Base-by-base conservation (phyloP, 2,113 vertebrate genomes). In the Thinocorus orbignyianus region DNA sequence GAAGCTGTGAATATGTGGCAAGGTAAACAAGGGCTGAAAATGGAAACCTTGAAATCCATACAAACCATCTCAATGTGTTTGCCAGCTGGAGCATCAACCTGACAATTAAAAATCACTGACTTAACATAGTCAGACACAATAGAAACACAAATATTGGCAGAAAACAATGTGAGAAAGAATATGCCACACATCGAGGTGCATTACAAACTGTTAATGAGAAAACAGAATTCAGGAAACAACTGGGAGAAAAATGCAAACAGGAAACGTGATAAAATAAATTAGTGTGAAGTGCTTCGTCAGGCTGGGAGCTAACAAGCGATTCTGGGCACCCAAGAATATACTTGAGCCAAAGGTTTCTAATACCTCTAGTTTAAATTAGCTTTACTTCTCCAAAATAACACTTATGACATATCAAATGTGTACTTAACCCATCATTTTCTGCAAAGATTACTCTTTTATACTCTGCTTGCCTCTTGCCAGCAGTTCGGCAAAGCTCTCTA, bases 11-110 rank as follows among this genome's bases (percentile, higher is more conserved):
- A 39, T 91, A 61, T 8, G 48, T 60, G 35, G 57, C 42, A 89
- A 92, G 52, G 44, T 84, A 96, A 94, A 90, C 46, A 93, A 51
- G 42, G 88, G 35, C 22, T 89, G 93, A 87, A 71, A 95, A 95
- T 49, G 44, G 73, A 95, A 95, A 81, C 48, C 35, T 30, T 95
- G 81, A 76, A 95, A 94, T 79, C 33, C 65, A 91, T 52, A 89
- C 35, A 78, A 94, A 74, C 6, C 10, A 54, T 91, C 95, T 74
- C 15, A 25, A 84, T 26, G 76, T 4, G 49, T 92, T 86, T 72
- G 44, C 73, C 57, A 93, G 55, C 81, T 93, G 86, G 73, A 96
- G 6, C n/a, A 69, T 74, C 69, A 87, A 87, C 22, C 33, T 81
- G 77, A 89, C 81, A 92, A 95, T 91, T 95, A 86, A 92, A 91